These are phyloP conservation scores for Chrysocyon brachyurus DNA, from an alignment of 2,797 vertebrate species.

Conservation along the genomic window DNA sequence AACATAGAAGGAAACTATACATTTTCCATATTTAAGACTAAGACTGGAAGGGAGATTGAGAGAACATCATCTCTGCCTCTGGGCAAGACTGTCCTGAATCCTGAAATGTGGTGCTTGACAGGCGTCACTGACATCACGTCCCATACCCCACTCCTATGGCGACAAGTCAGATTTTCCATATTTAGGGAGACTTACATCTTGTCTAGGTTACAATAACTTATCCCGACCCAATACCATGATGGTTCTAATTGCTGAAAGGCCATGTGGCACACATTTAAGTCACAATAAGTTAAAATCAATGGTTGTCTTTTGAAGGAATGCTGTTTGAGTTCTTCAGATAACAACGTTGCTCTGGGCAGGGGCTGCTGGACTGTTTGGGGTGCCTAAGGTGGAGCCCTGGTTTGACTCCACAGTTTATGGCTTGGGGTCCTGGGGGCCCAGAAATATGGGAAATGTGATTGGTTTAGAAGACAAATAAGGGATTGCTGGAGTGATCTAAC, in stretches of 20 bases:
- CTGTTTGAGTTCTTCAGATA: not conserved
- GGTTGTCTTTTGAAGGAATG: not conserved
- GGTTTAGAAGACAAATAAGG: not conserved
- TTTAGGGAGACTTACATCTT: not conserved
- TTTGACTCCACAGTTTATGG: not conserved
- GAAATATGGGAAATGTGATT: not conserved
- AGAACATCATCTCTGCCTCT: not conserved
- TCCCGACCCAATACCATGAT: accelerated
- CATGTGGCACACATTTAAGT: accelerated
- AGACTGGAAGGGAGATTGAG: not conserved
- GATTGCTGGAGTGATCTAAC: too few relatives aligned
- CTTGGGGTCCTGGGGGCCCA: not conserved
- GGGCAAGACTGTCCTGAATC: not conserved
- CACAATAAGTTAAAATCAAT: not conserved
- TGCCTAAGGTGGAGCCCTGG: accelerated
- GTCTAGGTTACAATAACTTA: not conserved
- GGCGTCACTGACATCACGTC: accelerated
- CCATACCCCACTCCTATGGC: accelerated
- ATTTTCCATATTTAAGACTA: constrained; percentile 40
- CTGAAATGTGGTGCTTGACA: not conserved
- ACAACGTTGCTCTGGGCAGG: accelerated
- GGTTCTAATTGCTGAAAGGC: not conserved
- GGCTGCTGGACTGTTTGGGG: not conserved
- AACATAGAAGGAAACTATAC: not conserved
- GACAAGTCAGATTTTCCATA: not conserved